phyloP scores from a whole-genome alignment of 2,888 invertebrate genomes.

The Campoplex capitator region DNA sequence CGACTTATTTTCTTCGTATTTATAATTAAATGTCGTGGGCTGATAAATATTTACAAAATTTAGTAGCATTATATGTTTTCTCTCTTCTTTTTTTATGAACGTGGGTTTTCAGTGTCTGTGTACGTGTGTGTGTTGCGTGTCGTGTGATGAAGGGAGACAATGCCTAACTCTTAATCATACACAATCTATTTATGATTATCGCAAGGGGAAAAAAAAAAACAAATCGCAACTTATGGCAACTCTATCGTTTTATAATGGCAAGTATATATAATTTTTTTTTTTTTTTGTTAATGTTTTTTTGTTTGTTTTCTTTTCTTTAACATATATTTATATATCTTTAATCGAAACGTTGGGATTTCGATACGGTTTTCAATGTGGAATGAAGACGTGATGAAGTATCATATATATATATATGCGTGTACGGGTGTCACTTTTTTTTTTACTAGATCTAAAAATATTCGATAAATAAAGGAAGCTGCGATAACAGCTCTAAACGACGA shows the following conservation, averaged over 20 bases:
- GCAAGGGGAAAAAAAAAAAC: slow-evolving; percentile 55
- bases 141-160: slow-evolving; percentile 66
- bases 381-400: slow-evolving; percentile 63
- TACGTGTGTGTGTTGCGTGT: neutral
- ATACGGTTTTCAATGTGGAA: slow-evolving; percentile 65
- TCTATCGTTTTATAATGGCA: slow-evolving; percentile 82
- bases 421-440: neutral
- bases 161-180: slow-evolving; percentile 67
- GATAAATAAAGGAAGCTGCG: neutral
- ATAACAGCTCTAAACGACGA: neutral
- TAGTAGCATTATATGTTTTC: slow-evolving; percentile 75
- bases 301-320: slow-evolving; percentile 53
- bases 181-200: slow-evolving; percentile 65
- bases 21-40: slow-evolving; percentile 75
- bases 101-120: slow-evolving; percentile 33
- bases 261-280: slow-evolving; percentile 74
- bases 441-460: neutral
- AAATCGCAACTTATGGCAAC: slow-evolving; percentile 79
- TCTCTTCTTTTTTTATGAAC: slow-evolving; percentile 48
- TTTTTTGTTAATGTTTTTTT: too few species aligned
- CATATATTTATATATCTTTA: slow-evolving; percentile 3
- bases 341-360: slow-evolving; percentile 40
- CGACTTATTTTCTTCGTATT: slow-evolving; percentile 70
- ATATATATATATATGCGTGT: neutral
- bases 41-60: slow-evolving; percentile 83